Conservation (phyloP, 2,113 vertebrate genomes). For the Spea multiplicata region DNA sequence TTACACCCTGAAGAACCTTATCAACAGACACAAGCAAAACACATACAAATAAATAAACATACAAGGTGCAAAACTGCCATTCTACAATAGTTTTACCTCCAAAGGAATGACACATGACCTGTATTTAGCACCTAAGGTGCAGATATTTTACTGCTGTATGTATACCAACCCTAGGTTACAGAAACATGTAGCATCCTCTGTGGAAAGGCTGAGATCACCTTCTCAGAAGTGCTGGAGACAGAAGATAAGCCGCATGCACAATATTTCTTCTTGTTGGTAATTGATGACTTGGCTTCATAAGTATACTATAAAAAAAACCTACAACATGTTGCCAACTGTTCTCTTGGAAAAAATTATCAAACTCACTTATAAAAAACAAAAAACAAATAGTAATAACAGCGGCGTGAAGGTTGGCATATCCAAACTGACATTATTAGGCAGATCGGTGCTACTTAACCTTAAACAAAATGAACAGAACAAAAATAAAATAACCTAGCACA, state of each 20-base stretch:
- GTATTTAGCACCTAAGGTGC: slow-evolving; percentile 63
- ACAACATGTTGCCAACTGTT: not conserved
- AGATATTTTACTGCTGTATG: slow-evolving; percentile 53
- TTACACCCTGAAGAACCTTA: slow-evolving; percentile 59
- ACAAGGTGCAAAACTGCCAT: slow-evolving; percentile 73
- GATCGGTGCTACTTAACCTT: not conserved
- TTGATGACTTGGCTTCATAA: not conserved
- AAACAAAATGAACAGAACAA: too few relatives aligned
- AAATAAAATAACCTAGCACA: not conserved
- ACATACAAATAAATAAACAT: slow-evolving; percentile 73
- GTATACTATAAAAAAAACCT: not conserved
- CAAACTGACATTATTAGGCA: not conserved
- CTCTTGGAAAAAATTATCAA: not conserved
- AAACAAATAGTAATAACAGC: slow-evolving; percentile 1
- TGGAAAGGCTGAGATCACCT: not conserved
- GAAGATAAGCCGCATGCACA: not conserved
- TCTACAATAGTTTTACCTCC: slow-evolving; percentile 53
- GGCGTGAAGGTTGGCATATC: slow-evolving; percentile 4
- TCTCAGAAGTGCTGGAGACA: slow-evolving; percentile 2
- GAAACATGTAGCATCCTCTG: not conserved
- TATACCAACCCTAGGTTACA: slow-evolving; percentile 40
- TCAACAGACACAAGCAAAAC: slow-evolving; percentile 68
- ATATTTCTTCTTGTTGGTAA: not conserved
- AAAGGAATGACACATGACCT: slow-evolving; percentile 46
- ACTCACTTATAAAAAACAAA: not conserved